These are phyloP conservation scores for Pipistrellus pipistrellus DNA, from an alignment of 2,797 vertebrate genomes.

Conservation along the genomic window DNA sequence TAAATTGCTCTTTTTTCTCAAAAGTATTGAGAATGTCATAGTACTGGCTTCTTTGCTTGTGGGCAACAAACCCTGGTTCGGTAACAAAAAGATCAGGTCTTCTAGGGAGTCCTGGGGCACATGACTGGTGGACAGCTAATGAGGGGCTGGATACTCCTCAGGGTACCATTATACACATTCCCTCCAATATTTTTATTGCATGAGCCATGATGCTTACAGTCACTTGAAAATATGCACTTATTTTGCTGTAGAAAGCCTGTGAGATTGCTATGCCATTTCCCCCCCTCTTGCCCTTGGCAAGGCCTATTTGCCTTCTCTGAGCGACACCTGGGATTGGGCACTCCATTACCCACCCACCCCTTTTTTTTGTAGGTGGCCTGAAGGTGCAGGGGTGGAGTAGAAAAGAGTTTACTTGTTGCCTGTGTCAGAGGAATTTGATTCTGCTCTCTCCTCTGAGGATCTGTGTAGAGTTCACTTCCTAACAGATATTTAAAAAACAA, in stretches of 20 bases:
- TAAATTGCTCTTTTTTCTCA: not conserved
- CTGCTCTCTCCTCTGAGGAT: not conserved
- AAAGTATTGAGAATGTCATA: not conserved
- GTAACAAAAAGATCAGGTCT: not conserved
- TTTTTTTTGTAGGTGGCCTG: not conserved
- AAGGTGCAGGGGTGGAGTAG: not conserved
- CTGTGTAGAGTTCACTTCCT: not conserved
- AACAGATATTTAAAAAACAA: conserved; percentile 2
- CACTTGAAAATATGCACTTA: not conserved
- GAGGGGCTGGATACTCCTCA: not conserved
- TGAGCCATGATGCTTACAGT: not conserved
- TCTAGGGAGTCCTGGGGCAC: not conserved
- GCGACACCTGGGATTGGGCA: not conserved
- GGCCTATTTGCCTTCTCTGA: not conserved
- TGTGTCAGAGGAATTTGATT: not conserved
- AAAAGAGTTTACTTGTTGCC: not conserved
- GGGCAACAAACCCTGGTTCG: not conserved
- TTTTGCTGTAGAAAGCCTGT: not conserved
- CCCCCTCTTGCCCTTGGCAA: not conserved
- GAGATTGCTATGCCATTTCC: not conserved
- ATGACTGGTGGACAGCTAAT: not conserved
- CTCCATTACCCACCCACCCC: not conserved
- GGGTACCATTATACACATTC: not conserved
- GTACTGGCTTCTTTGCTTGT: not conserved
- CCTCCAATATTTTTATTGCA: not conserved